phyloP scores from a whole-genome alignment of 1,140 invertebrate genomes.

The Linepithema humile region DNA sequence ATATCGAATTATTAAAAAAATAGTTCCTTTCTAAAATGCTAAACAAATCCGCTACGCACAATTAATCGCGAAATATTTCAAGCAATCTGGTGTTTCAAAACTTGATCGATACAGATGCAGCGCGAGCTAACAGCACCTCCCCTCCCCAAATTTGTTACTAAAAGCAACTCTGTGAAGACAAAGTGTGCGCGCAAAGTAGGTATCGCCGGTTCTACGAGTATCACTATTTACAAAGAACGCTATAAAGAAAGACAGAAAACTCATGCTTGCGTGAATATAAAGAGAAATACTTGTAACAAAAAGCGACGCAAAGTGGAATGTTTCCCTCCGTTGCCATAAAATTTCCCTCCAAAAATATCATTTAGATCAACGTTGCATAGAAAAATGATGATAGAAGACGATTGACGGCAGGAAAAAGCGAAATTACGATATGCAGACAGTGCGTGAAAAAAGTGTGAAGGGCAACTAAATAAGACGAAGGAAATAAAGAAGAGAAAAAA shows the following conservation, averaged over 20 bases:
- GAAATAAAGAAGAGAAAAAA: background rate
- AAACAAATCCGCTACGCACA: background rate
- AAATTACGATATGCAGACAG: background rate
- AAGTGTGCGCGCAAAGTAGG: conserved; percentile 31
- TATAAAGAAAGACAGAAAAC: conserved; percentile 26
- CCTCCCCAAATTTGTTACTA: conserved; percentile 16
- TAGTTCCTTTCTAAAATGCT: background rate
- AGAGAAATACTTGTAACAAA: conserved; percentile 36
- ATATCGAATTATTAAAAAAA: too few species aligned
- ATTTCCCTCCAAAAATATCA: conserved; percentile 72
- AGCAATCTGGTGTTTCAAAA: conserved; percentile 13
- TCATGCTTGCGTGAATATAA: background rate
- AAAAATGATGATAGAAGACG: conserved; percentile 22
- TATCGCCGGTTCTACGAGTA: conserved; percentile 44
- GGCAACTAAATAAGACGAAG: background rate
- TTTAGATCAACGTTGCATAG: conserved; percentile 60
- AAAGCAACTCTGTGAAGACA: conserved; percentile 5
- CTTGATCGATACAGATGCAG: conserved; percentile 50
- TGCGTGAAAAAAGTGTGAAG: background rate
- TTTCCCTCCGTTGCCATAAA: conserved; percentile 61
- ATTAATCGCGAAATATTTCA: background rate
- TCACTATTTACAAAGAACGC: conserved; percentile 47
- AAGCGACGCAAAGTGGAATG: conserved; percentile 67
- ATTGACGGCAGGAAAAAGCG: background rate
- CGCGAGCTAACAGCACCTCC: background rate